Percentiles rank a stretch among this genome's conserved stretches.
These are phyloP conservation scores for Apogon talboti DNA, from an alignment of 2,797 vertebrate genomes.

Conservation along the genomic window DNA sequence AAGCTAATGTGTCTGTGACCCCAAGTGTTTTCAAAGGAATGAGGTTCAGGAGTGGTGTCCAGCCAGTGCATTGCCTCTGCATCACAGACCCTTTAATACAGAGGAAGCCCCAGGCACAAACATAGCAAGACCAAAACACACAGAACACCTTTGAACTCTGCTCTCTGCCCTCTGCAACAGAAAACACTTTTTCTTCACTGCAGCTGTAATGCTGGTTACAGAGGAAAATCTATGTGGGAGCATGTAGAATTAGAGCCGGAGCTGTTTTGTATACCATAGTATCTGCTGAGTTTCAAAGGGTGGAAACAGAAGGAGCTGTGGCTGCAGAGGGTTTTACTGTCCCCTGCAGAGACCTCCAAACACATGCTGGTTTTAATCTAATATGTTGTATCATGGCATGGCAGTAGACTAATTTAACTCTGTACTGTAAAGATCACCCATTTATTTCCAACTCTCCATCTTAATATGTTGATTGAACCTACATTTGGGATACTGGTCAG, in stretches of 20 bases:
- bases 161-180: constrained; percentile 10
- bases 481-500: background rate
- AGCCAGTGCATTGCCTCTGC: constrained; percentile 23
- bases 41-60: background rate
- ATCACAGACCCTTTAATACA: constrained; percentile 26
- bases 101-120: constrained; percentile 27
- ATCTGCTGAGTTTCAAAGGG: constrained; percentile 33
- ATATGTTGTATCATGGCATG: background rate
- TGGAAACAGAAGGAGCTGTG: constrained; percentile 15
- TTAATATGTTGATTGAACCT: background rate
- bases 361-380: constrained; percentile 1
- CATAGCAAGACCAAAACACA: constrained; percentile 18
- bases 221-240: constrained; percentile 45
- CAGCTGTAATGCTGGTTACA: constrained; percentile 31
- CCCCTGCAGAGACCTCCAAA: constrained; percentile 32
- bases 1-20: constrained; percentile 24
- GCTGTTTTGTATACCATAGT: constrained; percentile 16
- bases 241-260: constrained; percentile 45
- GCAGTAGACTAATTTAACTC: background rate
- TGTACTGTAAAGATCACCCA: background rate
- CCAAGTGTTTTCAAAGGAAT: background rate
- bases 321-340: constrained; percentile 7
- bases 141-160: constrained; percentile 9
- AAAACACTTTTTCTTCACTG: constrained; percentile 32
- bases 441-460: background rate